phyloP scores from a whole-genome alignment of 2,113 vertebrate species.

The Sebastes schlegelii region DNA sequence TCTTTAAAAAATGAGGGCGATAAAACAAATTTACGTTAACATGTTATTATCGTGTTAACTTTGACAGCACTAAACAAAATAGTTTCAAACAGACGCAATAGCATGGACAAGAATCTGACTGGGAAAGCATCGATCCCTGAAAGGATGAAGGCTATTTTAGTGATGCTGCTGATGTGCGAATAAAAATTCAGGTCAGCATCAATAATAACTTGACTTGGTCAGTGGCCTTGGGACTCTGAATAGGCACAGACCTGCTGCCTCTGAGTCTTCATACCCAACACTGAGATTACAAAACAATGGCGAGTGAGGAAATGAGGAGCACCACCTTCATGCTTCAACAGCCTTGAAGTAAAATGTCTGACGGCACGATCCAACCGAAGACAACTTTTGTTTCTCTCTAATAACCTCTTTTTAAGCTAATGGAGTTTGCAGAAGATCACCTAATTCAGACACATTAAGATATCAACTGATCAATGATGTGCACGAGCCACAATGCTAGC shows the following conservation, averaged over 20 bases:
- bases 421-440: background rate
- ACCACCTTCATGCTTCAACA: conserved; percentile 22
- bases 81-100: background rate
- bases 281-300: conserved; percentile 6
- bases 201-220: conserved; percentile 13
- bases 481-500: background rate
- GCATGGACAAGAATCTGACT: background rate
- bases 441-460: conserved; percentile 1
- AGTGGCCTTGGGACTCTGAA: background rate
- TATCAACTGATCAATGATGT: conserved; percentile 14
- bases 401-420: background rate
- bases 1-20: too few relatives aligned
- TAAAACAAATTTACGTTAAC: too few relatives aligned
- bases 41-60: too few relatives aligned
- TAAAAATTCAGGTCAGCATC: conserved; percentile 17
- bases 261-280: background rate
- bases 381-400: background rate
- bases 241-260: background rate
- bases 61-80: background rate
- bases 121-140: background rate
- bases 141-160: conserved; percentile 11
- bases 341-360: conserved; percentile 22
- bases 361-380: background rate
- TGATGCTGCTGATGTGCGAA: conserved; percentile 15
- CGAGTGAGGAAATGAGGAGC: conserved; percentile 5